phyloP scores from a whole-genome alignment of 2,113 vertebrate species.

The Alectura lathami region DNA sequence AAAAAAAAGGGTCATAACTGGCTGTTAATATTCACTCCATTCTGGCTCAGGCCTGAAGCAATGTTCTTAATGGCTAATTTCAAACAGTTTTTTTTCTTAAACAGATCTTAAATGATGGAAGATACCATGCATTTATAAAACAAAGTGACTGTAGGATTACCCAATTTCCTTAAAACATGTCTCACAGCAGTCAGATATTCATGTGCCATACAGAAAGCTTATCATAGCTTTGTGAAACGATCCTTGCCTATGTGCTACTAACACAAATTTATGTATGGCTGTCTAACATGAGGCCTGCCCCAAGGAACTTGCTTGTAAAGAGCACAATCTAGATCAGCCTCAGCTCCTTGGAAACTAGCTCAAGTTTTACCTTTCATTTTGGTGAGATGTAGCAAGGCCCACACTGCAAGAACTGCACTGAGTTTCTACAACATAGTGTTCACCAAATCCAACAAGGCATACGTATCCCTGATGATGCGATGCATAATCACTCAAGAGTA shows the following conservation, averaged over 20 bases:
- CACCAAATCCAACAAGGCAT: not conserved
- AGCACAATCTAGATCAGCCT: not conserved
- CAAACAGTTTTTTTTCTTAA: constrained; percentile 26
- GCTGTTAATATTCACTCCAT: constrained; percentile 20
- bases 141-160: not conserved
- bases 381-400: not conserved
- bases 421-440: not conserved
- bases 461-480: not conserved
- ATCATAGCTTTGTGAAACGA: not conserved
- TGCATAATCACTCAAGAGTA: not conserved
- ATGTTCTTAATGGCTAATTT: constrained; percentile 27
- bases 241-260: not conserved
- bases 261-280: not conserved
- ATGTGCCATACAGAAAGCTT: not conserved
- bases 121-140: not conserved
- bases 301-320: not conserved
- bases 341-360: not conserved
- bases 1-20: constrained; percentile 20
- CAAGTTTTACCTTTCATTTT: not conserved
- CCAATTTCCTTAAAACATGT: not conserved
- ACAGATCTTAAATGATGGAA: not conserved
- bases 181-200: not conserved
- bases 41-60: not conserved
- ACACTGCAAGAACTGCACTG: too few relatives aligned
- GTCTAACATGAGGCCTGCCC: not conserved